phyloP scores from a whole-genome alignment of 1,140 invertebrate genomes.

The Zophobas atratus region DNA sequence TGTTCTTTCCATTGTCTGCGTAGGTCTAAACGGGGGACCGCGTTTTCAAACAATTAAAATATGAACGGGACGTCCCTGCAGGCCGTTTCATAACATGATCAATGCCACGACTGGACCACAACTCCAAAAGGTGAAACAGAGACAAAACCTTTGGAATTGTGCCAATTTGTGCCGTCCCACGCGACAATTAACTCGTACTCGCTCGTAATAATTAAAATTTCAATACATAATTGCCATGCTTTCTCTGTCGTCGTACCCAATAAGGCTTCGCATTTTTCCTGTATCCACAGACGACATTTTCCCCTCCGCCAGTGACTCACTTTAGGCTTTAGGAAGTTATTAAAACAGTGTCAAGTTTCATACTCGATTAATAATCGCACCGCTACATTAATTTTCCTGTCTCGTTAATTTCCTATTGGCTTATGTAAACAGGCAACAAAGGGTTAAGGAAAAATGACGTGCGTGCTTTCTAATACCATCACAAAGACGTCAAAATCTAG shows the following conservation, averaged over 20 bases:
- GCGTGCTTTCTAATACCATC: slow-evolving; percentile 22
- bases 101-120: neutral
- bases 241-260: slow-evolving; percentile 37
- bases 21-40: no score
- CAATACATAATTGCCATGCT: slow-evolving; percentile 38
- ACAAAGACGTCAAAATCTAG: slow-evolving; percentile 30
- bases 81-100: no score
- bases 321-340: slow-evolving; percentile 34
- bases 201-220: slow-evolving; percentile 38
- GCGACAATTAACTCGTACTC: slow-evolving; percentile 38
- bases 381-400: slow-evolving; percentile 22
- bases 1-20: no score
- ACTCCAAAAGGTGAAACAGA: slow-evolving; percentile 8
- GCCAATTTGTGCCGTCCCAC: slow-evolving; percentile 28
- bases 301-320: slow-evolving; percentile 18
- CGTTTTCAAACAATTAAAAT: no score
- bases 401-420: slow-evolving; percentile 20
- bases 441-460: slow-evolving; percentile 12
- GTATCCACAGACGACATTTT: slow-evolving; percentile 25
- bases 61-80: no score
- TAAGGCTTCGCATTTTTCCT: slow-evolving; percentile 28
- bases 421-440: slow-evolving; percentile 29
- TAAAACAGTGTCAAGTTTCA: slow-evolving; percentile 28
- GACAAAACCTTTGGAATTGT: slow-evolving; percentile 30
- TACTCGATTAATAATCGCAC: slow-evolving; percentile 17